phyloP scores from a whole-genome alignment of 2,797 vertebrate species.

The Coregonus ussuriensis region DNA sequence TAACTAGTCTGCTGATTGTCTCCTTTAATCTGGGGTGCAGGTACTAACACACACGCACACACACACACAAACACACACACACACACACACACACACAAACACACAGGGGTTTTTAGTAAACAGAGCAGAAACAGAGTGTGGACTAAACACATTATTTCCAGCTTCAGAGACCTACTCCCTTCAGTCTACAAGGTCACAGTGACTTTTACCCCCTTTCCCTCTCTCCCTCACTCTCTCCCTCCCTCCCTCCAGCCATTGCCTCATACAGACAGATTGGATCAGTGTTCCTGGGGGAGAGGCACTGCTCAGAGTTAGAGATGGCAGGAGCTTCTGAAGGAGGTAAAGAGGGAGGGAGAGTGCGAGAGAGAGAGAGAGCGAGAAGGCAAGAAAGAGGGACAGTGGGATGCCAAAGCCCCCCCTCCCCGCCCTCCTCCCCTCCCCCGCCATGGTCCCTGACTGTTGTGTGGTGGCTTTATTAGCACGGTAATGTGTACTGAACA shows the following conservation, averaged over 20 bases:
- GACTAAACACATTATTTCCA: constrained; percentile 73
- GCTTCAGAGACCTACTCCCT: constrained; percentile 45
- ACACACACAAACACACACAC: background rate
- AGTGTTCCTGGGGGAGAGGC: constrained; percentile 48
- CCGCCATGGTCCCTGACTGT: background rate
- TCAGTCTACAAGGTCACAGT: constrained; percentile 70
- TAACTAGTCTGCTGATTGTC: constrained; percentile 42
- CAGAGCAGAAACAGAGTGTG: constrained; percentile 39
- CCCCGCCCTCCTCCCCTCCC: constrained; percentile 3
- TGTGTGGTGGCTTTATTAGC: constrained; percentile 35
- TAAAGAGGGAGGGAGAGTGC: background rate
- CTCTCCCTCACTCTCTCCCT: background rate
- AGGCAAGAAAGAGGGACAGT: no score
- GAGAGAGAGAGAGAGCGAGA: no score
- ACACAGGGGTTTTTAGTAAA: constrained; percentile 42
- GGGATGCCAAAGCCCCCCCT: constrained; percentile 23
- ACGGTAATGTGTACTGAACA: constrained; percentile 34
- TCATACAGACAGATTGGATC: constrained; percentile 46
- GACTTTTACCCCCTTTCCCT: constrained; percentile 57
- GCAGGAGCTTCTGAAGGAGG: constrained; percentile 15
- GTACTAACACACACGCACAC: background rate
- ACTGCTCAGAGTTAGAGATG: constrained; percentile 50
- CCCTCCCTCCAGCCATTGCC: background rate
- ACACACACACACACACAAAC: background rate
- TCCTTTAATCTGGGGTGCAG: background rate